phyloP scores from a whole-genome alignment of 2,113 vertebrate species.

The Thermophis baileyi region DNA sequence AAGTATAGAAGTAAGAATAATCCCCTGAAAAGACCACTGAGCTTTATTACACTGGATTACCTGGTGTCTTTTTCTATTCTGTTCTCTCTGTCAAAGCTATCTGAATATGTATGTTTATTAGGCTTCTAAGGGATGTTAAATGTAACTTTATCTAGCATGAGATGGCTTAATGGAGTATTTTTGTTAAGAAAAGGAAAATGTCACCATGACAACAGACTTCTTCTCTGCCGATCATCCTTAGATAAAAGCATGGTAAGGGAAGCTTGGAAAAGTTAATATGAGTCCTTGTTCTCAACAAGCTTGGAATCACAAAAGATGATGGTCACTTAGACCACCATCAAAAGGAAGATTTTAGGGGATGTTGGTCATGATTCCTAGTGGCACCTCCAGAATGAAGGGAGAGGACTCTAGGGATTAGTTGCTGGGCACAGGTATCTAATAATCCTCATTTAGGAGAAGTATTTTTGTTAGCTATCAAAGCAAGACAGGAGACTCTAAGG shows the following conservation, averaged over 20 bases:
- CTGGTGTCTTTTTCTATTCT: not conserved
- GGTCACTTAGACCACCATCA: not conserved
- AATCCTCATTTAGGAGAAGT: not conserved
- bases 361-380: not conserved
- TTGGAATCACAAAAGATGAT: not conserved
- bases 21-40: constrained; percentile 1
- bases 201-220: not conserved
- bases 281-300: not conserved
- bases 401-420: not conserved
- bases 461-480: not conserved
- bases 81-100: constrained; percentile 8
- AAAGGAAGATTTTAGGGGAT: not conserved
- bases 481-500: not conserved
- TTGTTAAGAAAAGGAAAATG: not conserved
- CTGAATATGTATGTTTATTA: constrained; percentile 11
- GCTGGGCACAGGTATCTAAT: not conserved
- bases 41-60: constrained; percentile 39
- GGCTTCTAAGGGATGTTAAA: constrained; percentile 22
- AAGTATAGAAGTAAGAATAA: constrained; percentile 12
- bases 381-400: not conserved
- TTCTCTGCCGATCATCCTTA: not conserved
- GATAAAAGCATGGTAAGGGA: not conserved
- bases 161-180: not conserved
- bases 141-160: not conserved
- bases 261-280: not conserved